Percentiles rank a stretch among this genome's conserved stretches.
phyloP scores from a whole-genome alignment of 2,113 vertebrate genomes.

The Platanista minor region DNA sequence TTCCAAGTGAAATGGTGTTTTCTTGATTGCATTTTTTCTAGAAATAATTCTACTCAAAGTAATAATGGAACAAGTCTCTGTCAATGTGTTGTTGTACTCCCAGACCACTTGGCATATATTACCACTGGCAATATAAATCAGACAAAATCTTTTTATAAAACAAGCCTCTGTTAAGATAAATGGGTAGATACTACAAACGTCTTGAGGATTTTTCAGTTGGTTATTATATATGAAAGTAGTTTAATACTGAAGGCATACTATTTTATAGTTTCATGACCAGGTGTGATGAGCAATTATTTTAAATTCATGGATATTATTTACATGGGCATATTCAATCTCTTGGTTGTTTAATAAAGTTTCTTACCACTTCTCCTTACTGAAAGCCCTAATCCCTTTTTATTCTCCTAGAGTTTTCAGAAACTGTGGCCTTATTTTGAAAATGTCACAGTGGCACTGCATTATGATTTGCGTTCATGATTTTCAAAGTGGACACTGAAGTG shows the following conservation, averaged over 20 bases:
- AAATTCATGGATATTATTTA: not conserved
- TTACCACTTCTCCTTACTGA: not conserved
- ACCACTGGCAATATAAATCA: not conserved
- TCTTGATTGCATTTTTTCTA: not conserved
- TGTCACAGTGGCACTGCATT: not conserved
- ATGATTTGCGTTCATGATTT: not conserved
- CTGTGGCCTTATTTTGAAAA: not conserved
- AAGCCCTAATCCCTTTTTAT: not conserved
- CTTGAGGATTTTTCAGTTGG: not conserved
- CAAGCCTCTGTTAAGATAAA: not conserved
- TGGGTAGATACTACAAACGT: not conserved
- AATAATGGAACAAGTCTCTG: not conserved
- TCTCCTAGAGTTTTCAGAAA: not conserved
- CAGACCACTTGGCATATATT: not conserved
- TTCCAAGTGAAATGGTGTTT: not conserved
- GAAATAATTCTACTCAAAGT: not conserved
- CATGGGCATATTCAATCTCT: not conserved
- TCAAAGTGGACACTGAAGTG: not conserved
- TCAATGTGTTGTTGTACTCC: not conserved
- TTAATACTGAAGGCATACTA: not conserved
- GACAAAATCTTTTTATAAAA: not conserved
- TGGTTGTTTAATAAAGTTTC: not conserved
- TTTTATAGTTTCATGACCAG: not conserved
- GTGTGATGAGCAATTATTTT: not conserved
- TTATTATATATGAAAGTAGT: not conserved